phyloP scores from a whole-genome alignment of 2,113 vertebrate genomes.

The Silurus asotus region DNA sequence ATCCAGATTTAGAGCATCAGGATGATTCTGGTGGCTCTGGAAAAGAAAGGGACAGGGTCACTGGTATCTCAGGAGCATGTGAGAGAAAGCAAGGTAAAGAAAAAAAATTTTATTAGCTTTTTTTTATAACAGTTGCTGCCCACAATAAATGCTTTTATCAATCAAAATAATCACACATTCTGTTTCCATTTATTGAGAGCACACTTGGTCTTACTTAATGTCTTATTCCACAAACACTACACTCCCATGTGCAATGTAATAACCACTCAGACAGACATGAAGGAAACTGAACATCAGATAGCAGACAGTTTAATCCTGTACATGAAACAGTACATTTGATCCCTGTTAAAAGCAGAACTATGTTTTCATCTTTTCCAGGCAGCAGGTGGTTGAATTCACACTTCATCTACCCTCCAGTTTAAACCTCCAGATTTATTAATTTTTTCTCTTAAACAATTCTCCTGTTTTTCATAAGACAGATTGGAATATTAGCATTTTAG shows the following conservation, averaged over 20 bases:
- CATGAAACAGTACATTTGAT: constrained; percentile 10
- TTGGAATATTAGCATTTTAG: too few species aligned
- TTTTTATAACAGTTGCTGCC: background rate
- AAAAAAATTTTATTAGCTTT: background rate
- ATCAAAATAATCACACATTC: background rate
- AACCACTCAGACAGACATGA: constrained; percentile 10
- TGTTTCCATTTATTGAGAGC: background rate
- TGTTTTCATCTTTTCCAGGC: constrained; percentile 1
- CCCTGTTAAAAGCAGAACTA: background rate
- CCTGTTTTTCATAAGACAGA: background rate
- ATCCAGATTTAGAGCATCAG: too few species aligned
- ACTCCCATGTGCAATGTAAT: background rate
- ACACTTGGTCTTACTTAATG: background rate
- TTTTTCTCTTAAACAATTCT: background rate
- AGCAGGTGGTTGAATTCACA: background rate
- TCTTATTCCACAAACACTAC: background rate
- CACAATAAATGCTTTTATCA: background rate
- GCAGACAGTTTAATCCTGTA: constrained; percentile 21
- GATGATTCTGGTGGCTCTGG: too few species aligned
- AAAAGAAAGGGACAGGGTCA: too few species aligned
- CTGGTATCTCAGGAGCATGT: too few species aligned
- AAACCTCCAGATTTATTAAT: background rate
- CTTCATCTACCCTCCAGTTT: background rate
- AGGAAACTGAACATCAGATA: constrained; percentile 12
- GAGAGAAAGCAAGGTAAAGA: too few species aligned